A percentile compares a stretch with the other conserved stretches of the same genome.
phyloP scores from a whole-genome alignment of 2,888 invertebrate species.

The Mactromeris polynyma region DNA sequence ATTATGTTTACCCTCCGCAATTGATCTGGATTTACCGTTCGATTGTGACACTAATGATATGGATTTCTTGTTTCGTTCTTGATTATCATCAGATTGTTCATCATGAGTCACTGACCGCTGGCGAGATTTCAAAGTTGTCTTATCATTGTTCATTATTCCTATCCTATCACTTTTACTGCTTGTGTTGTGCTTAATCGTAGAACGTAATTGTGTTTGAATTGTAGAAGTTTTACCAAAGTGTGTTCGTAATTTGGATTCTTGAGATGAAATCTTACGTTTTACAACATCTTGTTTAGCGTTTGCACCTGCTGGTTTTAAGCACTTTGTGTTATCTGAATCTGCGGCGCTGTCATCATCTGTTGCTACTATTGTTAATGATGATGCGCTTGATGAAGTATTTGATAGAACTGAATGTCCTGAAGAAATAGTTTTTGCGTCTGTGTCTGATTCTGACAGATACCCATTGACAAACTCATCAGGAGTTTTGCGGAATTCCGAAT shows the following conservation, averaged over 20 bases:
- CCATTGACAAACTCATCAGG: not conserved
- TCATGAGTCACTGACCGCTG: constrained; percentile 26
- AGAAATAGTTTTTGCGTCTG: not conserved
- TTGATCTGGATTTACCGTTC: not conserved
- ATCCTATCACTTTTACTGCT: not conserved
- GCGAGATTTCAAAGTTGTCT: not conserved
- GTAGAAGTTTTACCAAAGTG: not conserved
- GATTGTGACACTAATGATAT: not conserved
- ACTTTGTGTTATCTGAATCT: not conserved
- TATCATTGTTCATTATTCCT: not conserved
- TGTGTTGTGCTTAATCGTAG: not conserved
- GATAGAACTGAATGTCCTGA: not conserved
- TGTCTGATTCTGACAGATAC: not conserved
- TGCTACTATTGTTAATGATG: not conserved
- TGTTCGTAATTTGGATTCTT: not conserved
- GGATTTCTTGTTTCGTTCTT: not conserved
- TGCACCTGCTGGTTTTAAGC: not conserved
- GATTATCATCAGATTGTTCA: not conserved
- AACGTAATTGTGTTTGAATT: not conserved
- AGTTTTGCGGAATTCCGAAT: not conserved
- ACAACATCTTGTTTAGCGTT: not conserved
- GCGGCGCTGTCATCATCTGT: not conserved
- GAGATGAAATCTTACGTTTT: not conserved
- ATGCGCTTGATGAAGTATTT: not conserved
- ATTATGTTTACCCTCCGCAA: not conserved